Base-by-base conservation (phyloP, 2,888 invertebrate genomes). In the Caradrina clavipalpis region DNA sequence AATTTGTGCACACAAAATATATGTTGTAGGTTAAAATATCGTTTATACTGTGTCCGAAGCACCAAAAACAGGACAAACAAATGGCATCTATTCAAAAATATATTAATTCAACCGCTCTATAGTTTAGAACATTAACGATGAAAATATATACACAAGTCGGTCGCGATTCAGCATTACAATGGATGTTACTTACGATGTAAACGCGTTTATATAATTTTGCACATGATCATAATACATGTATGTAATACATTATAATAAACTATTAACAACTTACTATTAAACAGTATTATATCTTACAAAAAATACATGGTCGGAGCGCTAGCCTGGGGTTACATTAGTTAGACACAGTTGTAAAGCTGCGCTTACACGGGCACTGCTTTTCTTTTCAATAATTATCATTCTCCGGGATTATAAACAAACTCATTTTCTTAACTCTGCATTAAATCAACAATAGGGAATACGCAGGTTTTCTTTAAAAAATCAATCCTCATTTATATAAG, bases 221-320 rank as follows among this genome's bases (percentile, higher is more conserved):
- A 92, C 89, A 92, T 92, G 90, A 93, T 94, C 89, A 87, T 89
- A 91, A 92, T 93, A 93, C 90, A 92, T 88, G 89, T 89, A 91
- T 88, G 89, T 90, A 91, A 90, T 93, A 92, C 90, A 92, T 92
- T 93, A 91, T 86, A 88, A 89, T 93, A 93, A 91, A 92, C 94
- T 95, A 96, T 95, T 91, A 96, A 96, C 95, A 95, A 95, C 95
- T 96, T 95, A 95, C 92, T 94, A 90, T 89, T 92, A 94, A 93
- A 92, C 88, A 92, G 91, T 92, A 91, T 89, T 89, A 91, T 90
- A 95, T 95, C 94, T 95, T 95, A 95, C 95, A 95, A 89, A 80
- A 45, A 80, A 85, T 89, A 84, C 75, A 83, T 87, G 87, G 81
- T 70, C 86, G 82, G 83, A 83, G 73, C 81, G 81, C 87, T 79